Evolutionary conservation across 2,888 invertebrate species (phyloP), one percentile per base, ranked within the genome.

Genomic region (Volucella zonaria): DNA sequence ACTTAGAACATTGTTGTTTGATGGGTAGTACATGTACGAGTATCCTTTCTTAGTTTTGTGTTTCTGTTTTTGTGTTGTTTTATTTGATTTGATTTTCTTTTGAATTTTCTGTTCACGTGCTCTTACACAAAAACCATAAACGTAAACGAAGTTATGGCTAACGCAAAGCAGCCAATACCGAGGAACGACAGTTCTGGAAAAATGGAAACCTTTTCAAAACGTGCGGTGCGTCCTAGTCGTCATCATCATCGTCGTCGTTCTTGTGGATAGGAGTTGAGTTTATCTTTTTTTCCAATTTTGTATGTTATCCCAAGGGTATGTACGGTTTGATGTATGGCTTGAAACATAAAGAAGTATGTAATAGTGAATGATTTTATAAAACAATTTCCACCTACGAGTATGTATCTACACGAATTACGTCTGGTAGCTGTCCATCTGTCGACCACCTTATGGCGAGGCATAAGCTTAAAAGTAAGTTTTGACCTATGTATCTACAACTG

Each of bases 1-100:
- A 42, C 47, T 40, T 68, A 51, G 64, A 52, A 52, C 15, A 52
- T 79, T 79, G 61, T 74, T 64, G 45, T 67, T 62, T 67, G 38
- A 73, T 56, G 54, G 31, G 31, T 31, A 31, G 54, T 73, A 67
- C 78, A 73, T 71, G 49, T 73, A 67, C 78, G 67, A 67, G 42
- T 77, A 49, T 77, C 59, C 81, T 66, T 70, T 82, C 59, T 47
- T 52, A 38, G 42, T 12, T 42, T 31, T 31, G 31, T 31, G 31
- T 31, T 31, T 31, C 23, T 23, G 10, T 67, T 45, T 43, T 14
- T 43, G 58, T 59, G 42, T 49, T 38, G 23, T 10, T 47, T 49
- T 70, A 40, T 56, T 45, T 23, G 18, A 23, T 23, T 23, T 23
- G 1, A 0, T 23, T 23, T 23, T 23, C 18, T 23, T 23, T 23